A percentile compares a stretch with the other conserved stretches of the same genome.
Evolutionary conservation across 2,113 vertebrate genomes (phyloP).

Genomic region (Maccullochella peelii): DNA sequence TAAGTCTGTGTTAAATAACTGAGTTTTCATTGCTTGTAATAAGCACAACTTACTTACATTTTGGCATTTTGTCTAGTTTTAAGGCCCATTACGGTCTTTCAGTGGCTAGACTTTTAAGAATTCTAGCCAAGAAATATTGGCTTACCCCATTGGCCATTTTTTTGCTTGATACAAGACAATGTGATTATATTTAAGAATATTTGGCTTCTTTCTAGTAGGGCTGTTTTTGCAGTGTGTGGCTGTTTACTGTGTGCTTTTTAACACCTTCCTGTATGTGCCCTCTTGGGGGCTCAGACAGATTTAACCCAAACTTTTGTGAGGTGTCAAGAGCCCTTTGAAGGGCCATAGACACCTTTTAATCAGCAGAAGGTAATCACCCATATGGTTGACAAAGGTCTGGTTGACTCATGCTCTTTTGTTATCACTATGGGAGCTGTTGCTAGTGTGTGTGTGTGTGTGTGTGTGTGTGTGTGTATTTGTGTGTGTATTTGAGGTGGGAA

Average conservation of each 20-base stretch:
- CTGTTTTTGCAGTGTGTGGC: too few relatives aligned
- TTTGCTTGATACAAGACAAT: too few relatives aligned
- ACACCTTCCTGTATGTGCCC: constrained; percentile 70
- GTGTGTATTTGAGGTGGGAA: not conserved
- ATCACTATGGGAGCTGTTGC: constrained; percentile 48
- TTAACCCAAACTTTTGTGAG: constrained; percentile 72
- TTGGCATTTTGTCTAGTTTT: too few relatives aligned
- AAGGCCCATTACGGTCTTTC: too few relatives aligned
- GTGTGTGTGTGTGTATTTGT: constrained; percentile 10
- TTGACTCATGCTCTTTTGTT: constrained; percentile 71
- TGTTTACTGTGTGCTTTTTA: constrained; percentile 63
- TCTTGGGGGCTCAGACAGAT: constrained; percentile 67
- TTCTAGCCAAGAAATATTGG: too few relatives aligned
- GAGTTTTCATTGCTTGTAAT: too few relatives aligned
- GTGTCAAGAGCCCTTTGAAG: constrained; percentile 76
- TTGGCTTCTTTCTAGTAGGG: too few relatives aligned
- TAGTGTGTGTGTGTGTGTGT: constrained; percentile 11
- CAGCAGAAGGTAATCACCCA: constrained; percentile 75
- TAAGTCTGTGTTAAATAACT: too few relatives aligned
- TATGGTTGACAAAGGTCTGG: constrained; percentile 75
- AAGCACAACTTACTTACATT: too few relatives aligned
- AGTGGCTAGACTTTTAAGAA: too few relatives aligned
- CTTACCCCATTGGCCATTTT: too few relatives aligned
- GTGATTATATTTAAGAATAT: too few relatives aligned
- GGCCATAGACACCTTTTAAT: constrained; percentile 73